Evolutionary conservation across 2,113 vertebrate genomes (phyloP).

Genomic region (Myotis davidii): DNA sequence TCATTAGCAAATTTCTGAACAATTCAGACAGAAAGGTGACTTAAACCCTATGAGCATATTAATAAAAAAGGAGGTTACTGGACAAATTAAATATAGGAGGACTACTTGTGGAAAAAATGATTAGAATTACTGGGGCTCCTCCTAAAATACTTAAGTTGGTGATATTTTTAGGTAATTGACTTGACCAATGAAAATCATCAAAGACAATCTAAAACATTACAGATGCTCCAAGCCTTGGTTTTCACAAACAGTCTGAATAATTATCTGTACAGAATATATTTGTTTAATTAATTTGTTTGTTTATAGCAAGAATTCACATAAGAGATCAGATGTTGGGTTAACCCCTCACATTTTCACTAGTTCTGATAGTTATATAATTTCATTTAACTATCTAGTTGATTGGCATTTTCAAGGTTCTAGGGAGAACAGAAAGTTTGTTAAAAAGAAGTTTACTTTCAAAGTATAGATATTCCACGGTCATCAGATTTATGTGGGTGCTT

Average conservation of each 20-base stretch:
- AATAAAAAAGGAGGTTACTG: neutral
- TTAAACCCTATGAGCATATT: neutral
- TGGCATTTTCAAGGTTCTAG: neutral
- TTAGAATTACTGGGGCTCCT: neutral
- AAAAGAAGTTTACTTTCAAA: neutral
- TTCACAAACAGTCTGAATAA: neutral
- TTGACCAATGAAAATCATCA: neutral
- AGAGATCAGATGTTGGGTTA: neutral
- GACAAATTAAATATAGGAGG: neutral
- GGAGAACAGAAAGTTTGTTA: neutral
- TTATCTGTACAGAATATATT: neutral
- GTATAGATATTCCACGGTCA: too few species aligned
- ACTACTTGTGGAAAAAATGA: neutral
- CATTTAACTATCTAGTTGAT: neutral
- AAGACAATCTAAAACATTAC: neutral
- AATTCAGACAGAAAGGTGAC: neutral
- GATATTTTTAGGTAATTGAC: neutral
- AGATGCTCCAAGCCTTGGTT: too few species aligned
- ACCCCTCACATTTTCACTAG: neutral
- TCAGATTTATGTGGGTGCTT: neutral
- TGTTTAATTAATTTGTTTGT: neutral
- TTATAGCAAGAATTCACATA: neutral
- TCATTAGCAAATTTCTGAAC: neutral
- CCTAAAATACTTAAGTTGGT: neutral
- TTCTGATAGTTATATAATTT: neutral